A percentile compares a stretch with the other conserved stretches of the same genome.
Evolutionary conservation across 2,797 vertebrate species (phyloP).

Genomic region (Crocodylus rhombifer): DNA sequence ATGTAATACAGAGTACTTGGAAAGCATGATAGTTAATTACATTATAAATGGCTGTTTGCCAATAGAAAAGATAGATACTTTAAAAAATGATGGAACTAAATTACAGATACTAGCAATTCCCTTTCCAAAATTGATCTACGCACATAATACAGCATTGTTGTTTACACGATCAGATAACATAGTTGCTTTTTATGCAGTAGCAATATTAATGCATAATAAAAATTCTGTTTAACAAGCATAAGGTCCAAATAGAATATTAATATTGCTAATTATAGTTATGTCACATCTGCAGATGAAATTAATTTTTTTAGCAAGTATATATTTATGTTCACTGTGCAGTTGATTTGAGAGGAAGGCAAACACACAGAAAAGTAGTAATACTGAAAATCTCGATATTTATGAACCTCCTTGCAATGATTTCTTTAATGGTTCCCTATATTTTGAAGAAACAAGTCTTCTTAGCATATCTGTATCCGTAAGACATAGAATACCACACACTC

Average conservation of each 20-base stretch:
- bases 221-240: not conserved
- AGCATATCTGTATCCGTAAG: not conserved
- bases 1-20: not conserved
- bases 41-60: accelerated
- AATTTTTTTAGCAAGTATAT: not conserved
- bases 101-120: accelerated
- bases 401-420: not conserved
- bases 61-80: accelerated
- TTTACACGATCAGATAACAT: not conserved
- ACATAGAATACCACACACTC: accelerated
- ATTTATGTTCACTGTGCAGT: not conserved
- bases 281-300: not conserved
- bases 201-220: not conserved
- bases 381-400: not conserved
- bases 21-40: not conserved
- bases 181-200: not conserved
- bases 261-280: accelerated
- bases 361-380: no score
- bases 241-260: accelerated
- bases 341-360: not conserved
- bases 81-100: not conserved
- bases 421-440: not conserved
- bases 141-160: accelerated
- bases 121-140: not conserved
- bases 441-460: not conserved